Evolutionary conservation across 2,888 invertebrate genomes (phyloP), one percentile per base, ranked within the genome.

Genomic region (Lagria hirta): DNA sequence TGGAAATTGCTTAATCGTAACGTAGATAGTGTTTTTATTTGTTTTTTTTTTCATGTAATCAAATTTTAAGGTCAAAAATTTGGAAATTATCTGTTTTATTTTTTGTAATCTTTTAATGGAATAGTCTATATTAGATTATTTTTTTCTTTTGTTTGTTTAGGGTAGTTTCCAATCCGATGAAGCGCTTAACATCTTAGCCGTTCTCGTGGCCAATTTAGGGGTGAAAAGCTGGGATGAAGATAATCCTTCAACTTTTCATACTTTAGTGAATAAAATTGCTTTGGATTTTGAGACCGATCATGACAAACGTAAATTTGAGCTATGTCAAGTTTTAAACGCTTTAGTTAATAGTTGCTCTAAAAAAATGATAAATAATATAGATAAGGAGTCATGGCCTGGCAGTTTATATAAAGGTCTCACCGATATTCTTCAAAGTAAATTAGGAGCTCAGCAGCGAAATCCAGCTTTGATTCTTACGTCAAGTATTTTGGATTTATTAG

Each of bases 111-210:
- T n/a, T n/a, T n/a, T n/a, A n/a, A n/a, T n/a, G n/a, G n/a, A n/a
- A n/a, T n/a, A n/a, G n/a, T n/a, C n/a, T n/a, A n/a, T n/a, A n/a
- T n/a, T n/a, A n/a, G n/a, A n/a, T n/a, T n/a, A n/a, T n/a, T n/a
- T n/a, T n/a, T n/a, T n/a, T n/a, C n/a, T n/a, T n/a, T n/a, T n/a
- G n/a, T n/a, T n/a, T n/a, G n/a, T n/a, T n/a, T n/a, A n/a, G n/a
- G 90, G 89, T 68, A 88, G 88, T 68, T 91, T 92, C 62, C 89
- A 91, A 69, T 89, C 89, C 1, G 93, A 93, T 64, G 88, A 91
- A 68, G 91, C 92, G 0, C 73, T 92, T 18, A 86, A 87, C 59
- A 81, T 93, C 55, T 76, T 91, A 36, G 80, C 82, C 36, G 52
- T 65, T 2, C 70, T 92, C 33, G 86, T 86, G 0, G 81, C 80